Base-by-base conservation (phyloP, 2,797 vertebrate genomes). In the Brotula barbata region DNA sequence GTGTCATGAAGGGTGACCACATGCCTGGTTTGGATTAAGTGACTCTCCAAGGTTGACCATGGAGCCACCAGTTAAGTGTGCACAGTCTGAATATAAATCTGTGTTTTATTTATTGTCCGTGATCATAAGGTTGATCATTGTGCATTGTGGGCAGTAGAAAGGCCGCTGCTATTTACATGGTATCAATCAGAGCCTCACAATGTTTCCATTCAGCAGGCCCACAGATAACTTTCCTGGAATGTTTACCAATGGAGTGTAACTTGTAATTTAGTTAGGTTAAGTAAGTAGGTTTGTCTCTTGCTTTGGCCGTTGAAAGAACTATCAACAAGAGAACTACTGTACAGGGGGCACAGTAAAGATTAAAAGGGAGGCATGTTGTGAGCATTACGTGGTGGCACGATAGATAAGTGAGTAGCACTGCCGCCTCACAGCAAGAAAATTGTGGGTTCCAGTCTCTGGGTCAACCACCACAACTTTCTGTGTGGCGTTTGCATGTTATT, bases 111-210 rank as follows among this genome's bases (percentile, higher is more conserved):
- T 79, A 81, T 68, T 75, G 60, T 75, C 54, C 15, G 5, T 31
- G 58, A 82, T 83, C 72, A 81, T 83, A 60, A 51, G 78, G 73
- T 77, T 68, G 67, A 68, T 85, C 68, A 70, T 46, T 81, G 68
- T 69, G 70, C 53, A 53, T 44, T 36, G 51, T 53, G 57, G 71
- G 64, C 58, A 62, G 59, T 72, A 85, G 82, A 85, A 82, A 17
- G 7, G 45, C 71, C 57, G 64, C 71, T 66, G 71, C 51, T 71
- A 36, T 44, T 69, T 31, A 53, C 43, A 42, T 48, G 10, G 57
- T 16, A 65, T 72, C 49, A 68, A 75, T 68, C 53, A 14, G 22
- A 17, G 34, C 2, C 34, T 56, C 37, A 80, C 73, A 82, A 71
- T 67, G 61, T 68, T 57, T 60, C 52, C 57, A 71, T 73, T 86